Evolutionary conservation across 2,888 invertebrate genomes (phyloP), one percentile per base, ranked within the genome.

Genomic region (Dioctria linearis): DNA sequence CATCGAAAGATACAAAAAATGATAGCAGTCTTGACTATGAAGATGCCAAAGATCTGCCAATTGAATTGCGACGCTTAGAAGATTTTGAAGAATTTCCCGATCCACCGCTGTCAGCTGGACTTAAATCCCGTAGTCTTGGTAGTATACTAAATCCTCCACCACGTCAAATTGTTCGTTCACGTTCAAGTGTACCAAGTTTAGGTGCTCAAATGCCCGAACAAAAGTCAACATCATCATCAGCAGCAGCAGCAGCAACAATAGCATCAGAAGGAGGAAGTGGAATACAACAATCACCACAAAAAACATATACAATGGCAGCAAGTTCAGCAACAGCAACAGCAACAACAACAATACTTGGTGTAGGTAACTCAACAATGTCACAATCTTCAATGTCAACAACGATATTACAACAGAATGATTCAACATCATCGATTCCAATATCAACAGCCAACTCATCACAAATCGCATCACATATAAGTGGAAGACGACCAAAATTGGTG

Each of bases 61-160:
- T 97, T 80, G 97, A 97, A 89, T 89, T 97, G 79, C 91, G 96
- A 46, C 92, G 96, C 57, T 90, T 97, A 81, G 95, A 95, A 86
- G 93, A 93, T 83, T 91, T 91, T 82, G 91, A 91, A 81, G 89
- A 89, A 83, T 88, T 89, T 80, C 90, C 91, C 65, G 92, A 92
- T 87, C 90, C 90, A 5, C 89, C 93, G 11, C 91, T 93, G 61
- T 88, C 91, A 84, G 90, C 89, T 85, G 92, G 93, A 69, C 90
- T 95, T 75, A 96, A 96, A 87, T 96, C 96, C 4, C 93, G 95
- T 86, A 96, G 96, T 87, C 90, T 96, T 84, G 95, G 95, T 80
- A 95, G 96, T 86, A 95, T 96, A 82, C 91, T 95, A 76, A 94
- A 94, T 83, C 91, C 93, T 78, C 94, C 95, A 84, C 92, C 93